These are phyloP conservation scores for Aspidiotus destructor DNA, from an alignment of 2,888 invertebrate genomes.

Conservation along the genomic window DNA sequence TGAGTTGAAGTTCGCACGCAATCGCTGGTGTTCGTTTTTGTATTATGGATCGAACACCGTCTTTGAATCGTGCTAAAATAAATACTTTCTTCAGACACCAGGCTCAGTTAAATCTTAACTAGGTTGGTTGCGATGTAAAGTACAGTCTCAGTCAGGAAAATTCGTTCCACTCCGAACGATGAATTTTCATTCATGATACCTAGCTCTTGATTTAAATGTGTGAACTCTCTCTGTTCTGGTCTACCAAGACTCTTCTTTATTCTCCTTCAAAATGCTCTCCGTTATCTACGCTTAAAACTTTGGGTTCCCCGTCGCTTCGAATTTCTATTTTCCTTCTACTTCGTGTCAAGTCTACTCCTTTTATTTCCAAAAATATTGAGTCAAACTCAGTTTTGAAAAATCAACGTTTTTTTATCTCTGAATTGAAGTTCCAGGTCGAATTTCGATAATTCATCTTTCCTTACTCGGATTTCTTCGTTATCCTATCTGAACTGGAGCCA, in stretches of 20 bases:
- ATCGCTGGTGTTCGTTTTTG: neutral
- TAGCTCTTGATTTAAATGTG: neutral
- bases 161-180: neutral
- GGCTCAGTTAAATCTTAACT: neutral
- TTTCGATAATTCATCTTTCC: no score
- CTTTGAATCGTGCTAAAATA: constrained; percentile 9
- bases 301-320: no score
- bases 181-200: no score
- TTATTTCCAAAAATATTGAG: no score
- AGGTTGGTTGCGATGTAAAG: constrained; percentile 17
- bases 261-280: neutral
- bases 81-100: constrained; percentile 22
- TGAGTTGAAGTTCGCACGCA: neutral
- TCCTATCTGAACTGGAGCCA: neutral
- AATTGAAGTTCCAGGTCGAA: no score
- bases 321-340: no score
- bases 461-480: neutral
- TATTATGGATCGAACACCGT: neutral
- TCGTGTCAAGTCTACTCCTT: no score
- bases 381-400: no score
- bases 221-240: neutral
- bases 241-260: neutral
- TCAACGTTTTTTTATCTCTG: no score
- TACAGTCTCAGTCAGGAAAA: neutral
- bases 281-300: neutral